Conservation (phyloP, 35 echinoderm and acorn worm species). For the Amphiura filiformis region DNA sequence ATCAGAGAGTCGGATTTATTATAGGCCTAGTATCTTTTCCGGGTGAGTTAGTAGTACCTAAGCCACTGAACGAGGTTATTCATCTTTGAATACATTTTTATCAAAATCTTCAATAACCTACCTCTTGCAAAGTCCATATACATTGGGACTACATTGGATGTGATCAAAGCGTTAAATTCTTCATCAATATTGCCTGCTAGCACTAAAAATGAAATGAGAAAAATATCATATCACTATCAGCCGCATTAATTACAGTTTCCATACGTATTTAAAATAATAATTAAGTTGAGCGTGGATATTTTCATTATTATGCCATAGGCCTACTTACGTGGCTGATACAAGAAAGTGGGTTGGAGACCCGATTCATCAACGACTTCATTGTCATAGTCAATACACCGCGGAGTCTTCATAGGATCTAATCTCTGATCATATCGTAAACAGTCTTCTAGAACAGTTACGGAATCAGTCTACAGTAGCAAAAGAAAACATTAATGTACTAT, state of each 20-base stretch:
- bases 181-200: neutral
- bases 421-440: neutral
- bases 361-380: neutral
- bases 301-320: no score
- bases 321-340: neutral
- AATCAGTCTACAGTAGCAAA: neutral
- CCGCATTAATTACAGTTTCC: no score
- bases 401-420: neutral
- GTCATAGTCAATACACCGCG: neutral
- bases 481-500: no score
- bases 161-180: neutral
- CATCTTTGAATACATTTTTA: no score
- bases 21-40: no score
- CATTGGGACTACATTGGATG: neutral
- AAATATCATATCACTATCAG: no score
- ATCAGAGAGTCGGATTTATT: no score
- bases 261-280: no score
- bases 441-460: neutral
- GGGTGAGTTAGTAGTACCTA: no score
- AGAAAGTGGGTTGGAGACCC: neutral
- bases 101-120: no score
- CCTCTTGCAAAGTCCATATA: neutral
- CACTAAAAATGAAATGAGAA: neutral
- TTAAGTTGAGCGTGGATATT: no score
- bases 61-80: no score